phyloP scores from a whole-genome alignment of 2,888 invertebrate species.

The Stenotaenia linearis region DNA sequence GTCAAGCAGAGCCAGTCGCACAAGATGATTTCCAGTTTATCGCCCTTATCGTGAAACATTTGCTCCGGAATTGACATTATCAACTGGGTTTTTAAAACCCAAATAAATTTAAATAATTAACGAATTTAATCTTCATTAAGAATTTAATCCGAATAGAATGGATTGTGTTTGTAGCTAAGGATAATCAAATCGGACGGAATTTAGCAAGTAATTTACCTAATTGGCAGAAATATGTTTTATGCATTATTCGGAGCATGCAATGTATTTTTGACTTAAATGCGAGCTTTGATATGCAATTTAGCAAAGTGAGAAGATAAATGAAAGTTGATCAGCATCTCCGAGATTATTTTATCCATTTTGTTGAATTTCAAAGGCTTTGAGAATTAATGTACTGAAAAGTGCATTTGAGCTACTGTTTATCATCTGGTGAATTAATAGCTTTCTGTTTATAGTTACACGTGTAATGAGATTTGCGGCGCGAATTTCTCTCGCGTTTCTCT shows the following conservation, averaged over 20 bases:
- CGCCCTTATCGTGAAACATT: not conserved
- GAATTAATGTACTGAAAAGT: not conserved
- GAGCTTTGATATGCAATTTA: not conserved
- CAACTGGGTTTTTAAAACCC: not conserved
- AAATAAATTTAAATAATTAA: not conserved
- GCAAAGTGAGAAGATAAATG: not conserved
- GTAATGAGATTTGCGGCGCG: constrained; percentile 1
- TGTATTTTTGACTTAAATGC: not conserved
- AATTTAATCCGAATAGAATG: too few relatives aligned
- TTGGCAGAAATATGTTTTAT: too few relatives aligned
- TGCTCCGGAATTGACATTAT: not conserved
- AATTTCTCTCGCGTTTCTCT: not conserved
- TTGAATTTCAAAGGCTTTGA: not conserved
- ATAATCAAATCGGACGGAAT: too few relatives aligned
- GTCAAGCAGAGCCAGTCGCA: not conserved
- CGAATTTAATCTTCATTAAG: too few relatives aligned
- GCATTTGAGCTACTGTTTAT: not conserved
- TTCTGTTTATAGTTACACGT: not conserved
- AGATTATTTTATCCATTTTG: not conserved
- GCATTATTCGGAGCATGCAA: too few relatives aligned
- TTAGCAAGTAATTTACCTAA: too few relatives aligned
- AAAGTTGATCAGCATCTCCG: not conserved
- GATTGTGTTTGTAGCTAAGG: too few relatives aligned
- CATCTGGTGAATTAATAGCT: not conserved
- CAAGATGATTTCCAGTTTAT: not conserved